These are phyloP conservation scores for Hypotaenidia okinawae DNA, from an alignment of 2,797 vertebrate species.

Conservation along the genomic window DNA sequence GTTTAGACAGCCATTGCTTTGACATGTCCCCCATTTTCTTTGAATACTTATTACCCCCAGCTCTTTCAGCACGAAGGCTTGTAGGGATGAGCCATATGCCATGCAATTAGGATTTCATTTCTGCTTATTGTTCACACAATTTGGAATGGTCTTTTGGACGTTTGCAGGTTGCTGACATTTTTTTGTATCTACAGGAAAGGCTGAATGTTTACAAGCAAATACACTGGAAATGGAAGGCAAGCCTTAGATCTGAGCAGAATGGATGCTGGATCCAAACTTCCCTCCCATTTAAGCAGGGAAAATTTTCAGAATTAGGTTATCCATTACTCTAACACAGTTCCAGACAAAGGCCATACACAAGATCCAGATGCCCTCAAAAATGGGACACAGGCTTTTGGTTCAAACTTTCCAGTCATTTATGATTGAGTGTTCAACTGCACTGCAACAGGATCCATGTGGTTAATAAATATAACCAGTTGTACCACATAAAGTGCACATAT, in stretches of 20 bases:
- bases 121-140: background rate
- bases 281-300: background rate
- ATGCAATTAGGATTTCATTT: background rate
- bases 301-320: background rate
- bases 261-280: background rate
- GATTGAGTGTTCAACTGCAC: background rate
- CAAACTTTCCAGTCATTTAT: background rate
- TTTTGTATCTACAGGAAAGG: background rate
- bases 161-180: background rate
- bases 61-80: background rate
- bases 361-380: background rate
- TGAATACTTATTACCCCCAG: background rate
- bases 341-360: background rate
- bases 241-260: background rate
- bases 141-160: background rate
- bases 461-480: slow-evolving; percentile 8
- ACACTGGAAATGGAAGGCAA: background rate
- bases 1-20: background rate
- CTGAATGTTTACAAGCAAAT: background rate
- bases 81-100: slow-evolving; percentile 7
- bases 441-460: background rate
- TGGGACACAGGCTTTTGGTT: background rate
- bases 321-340: background rate
- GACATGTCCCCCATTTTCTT: background rate
- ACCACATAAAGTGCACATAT: background rate